Percentiles rank a stretch among this genome's conserved stretches.
These are phyloP conservation scores for Micrasema minimum DNA, from an alignment of 1,140 invertebrate genomes.

Conservation along the genomic window DNA sequence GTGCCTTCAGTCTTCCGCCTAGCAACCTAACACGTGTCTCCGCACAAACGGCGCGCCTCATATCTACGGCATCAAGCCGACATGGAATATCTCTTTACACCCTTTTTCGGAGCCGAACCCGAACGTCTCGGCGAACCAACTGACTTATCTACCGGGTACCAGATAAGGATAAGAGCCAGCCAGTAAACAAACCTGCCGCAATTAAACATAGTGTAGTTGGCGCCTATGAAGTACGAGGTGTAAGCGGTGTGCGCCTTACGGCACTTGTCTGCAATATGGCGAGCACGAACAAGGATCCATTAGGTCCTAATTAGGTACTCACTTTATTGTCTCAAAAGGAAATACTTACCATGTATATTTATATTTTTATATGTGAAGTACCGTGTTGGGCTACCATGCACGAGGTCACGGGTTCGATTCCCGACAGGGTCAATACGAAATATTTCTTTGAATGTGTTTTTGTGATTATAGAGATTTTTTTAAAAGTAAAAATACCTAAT, in stretches of 20 bases:
- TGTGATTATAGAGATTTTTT: no score
- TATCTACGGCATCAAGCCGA: background rate
- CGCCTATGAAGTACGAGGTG: constrained; percentile 16
- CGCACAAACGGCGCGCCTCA: background rate
- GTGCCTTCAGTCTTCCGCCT: no score
- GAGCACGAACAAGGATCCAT: constrained; percentile 7
- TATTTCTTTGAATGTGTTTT: no score
- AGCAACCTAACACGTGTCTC: background rate
- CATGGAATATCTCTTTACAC: constrained; percentile 3
- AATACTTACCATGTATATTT: no score
- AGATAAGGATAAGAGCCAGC: constrained; percentile 27
- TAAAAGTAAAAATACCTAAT: no score
- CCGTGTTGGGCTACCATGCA: no score
- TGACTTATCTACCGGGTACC: constrained; percentile 5
- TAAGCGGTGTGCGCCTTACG: background rate
- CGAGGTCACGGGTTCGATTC: no score
- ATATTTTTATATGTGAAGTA: no score
- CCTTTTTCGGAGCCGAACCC: constrained; percentile 9
- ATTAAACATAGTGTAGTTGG: constrained; percentile 18
- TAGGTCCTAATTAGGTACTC: no score
- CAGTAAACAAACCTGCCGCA: constrained; percentile 23
- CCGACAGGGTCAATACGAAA: no score
- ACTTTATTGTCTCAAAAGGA: no score
- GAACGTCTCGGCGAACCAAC: constrained; percentile 21
- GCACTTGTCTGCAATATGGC: constrained; percentile 9